A percentile compares a stretch with the other conserved stretches of the same genome.
Conservation (phyloP, 2,113 vertebrate species). For the Prietella phreatophila region DNA sequence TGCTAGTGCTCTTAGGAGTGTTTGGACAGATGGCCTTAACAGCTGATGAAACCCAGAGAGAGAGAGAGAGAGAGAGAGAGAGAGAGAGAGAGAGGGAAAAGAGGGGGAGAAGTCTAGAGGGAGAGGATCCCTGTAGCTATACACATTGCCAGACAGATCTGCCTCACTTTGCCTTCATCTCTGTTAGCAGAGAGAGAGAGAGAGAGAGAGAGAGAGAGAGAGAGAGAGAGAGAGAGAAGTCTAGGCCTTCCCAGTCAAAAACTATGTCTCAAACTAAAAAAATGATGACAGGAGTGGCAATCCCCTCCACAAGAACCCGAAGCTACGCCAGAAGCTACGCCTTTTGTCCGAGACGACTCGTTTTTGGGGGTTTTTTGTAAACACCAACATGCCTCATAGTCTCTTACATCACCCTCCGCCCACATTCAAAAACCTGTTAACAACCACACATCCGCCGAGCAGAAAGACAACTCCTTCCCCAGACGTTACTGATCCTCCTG, state of each 20-base stretch:
- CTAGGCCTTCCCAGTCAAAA: neutral
- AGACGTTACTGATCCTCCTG: neutral
- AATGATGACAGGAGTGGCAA: neutral
- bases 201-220: neutral
- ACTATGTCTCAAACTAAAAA: neutral
- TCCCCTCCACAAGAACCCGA: neutral
- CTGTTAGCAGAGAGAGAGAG: neutral
- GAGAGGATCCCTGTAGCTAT: slow-evolving; percentile 35
- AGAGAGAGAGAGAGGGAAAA: slow-evolving; percentile 21
- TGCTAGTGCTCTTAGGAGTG: slow-evolving; percentile 62
- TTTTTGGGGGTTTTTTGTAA: neutral
- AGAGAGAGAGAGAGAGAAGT: neutral
- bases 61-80: slow-evolving; percentile 25
- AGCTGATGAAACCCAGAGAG: slow-evolving; percentile 72
- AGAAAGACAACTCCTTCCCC: neutral
- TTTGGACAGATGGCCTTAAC: slow-evolving; percentile 73
- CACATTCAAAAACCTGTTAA: neutral
- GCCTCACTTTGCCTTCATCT: slow-evolving; percentile 3
- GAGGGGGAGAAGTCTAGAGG: slow-evolving; percentile 15
- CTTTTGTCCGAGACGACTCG: neutral
- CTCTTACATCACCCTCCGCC: neutral
- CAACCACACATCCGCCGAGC: neutral
- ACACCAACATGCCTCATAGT: neutral
- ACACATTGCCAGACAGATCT: slow-evolving; percentile 48
- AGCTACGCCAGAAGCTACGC: neutral